These are phyloP conservation scores for Ptilonorhynchus violaceus DNA, from an alignment of 2,113 vertebrate genomes.

Conservation along the genomic window DNA sequence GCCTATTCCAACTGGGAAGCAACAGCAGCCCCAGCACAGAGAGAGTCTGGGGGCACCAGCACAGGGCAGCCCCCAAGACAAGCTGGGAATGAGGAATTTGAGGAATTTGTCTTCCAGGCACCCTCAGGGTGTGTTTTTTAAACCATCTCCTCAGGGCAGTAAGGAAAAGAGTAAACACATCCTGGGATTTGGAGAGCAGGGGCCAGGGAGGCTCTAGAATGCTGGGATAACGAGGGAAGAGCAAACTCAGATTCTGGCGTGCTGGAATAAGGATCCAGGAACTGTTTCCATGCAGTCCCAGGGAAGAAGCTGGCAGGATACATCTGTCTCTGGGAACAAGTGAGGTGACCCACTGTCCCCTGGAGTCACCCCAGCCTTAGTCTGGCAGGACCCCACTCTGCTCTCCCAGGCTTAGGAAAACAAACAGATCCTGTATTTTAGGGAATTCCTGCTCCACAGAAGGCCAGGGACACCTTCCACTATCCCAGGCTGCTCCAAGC, in stretches of 20 bases:
- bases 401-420: not conserved
- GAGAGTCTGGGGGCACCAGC: not conserved
- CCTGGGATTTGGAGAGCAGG: not conserved
- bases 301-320: not conserved
- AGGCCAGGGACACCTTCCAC: not conserved
- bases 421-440: not conserved
- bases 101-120: not conserved
- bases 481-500: not conserved
- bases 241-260: too few relatives aligned
- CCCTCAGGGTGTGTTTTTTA: not conserved
- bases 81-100: not conserved
- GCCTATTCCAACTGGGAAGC: not conserved
- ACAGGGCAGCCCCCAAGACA: not conserved
- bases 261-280: not conserved
- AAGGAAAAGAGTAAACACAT: not conserved
- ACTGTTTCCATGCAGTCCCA: not conserved
- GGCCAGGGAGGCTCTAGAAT: not conserved
- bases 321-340: rapidly evolving
- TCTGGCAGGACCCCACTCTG: not conserved
- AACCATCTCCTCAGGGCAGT: not conserved
- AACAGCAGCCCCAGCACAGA: not conserved
- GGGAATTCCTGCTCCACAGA: not conserved
- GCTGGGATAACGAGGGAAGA: not conserved
- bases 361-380: not conserved
- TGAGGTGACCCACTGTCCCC: not conserved